Conservation (phyloP, 2,113 vertebrate genomes). For the Oreochromis niloticus region DNA sequence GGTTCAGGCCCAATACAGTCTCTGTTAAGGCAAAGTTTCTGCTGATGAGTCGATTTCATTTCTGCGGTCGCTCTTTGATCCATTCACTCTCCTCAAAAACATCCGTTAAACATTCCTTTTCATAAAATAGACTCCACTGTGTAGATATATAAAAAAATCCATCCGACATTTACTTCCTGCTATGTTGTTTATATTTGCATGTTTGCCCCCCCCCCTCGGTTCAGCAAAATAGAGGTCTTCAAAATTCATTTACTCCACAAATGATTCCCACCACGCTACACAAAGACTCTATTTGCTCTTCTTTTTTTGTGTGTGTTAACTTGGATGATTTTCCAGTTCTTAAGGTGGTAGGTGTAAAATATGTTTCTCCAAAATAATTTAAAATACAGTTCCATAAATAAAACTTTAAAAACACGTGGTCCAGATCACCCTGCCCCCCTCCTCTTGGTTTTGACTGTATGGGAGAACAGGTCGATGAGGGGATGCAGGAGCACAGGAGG, state of each 20-base stretch:
- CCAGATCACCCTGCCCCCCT: conserved; percentile 5
- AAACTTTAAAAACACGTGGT: conserved; percentile 68
- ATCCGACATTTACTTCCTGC: conserved; percentile 65
- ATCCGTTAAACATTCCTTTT: conserved; percentile 72
- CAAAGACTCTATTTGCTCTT: conserved; percentile 55
- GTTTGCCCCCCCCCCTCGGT: conserved; percentile 14
- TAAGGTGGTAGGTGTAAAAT: conserved; percentile 83
- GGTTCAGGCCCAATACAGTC: conserved; percentile 84
- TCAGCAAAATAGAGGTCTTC: conserved; percentile 29
- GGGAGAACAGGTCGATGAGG: not conserved
- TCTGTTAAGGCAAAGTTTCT: conserved; percentile 96
- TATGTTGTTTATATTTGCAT: conserved; percentile 44
- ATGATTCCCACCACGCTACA: conserved; percentile 60
- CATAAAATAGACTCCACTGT: conserved; percentile 70
- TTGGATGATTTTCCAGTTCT: conserved; percentile 77
- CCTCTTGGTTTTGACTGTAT: not conserved
- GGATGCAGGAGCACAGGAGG: not conserved
- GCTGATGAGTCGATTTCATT: conserved; percentile 71
- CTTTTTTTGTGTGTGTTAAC: conserved; percentile 19
- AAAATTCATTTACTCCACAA: conserved; percentile 52
- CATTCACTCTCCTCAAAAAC: conserved; percentile 63
- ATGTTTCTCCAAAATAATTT: conserved; percentile 90
- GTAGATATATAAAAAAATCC: conserved; percentile 55
- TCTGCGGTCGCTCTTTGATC: conserved; percentile 69
- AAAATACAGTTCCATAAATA: conserved; percentile 83